A percentile compares a stretch with the other conserved stretches of the same genome.
Evolutionary conservation across 35 echinoderm and acorn worm genomes (phyloP).

Genomic region (Ophiothrix spiculata): DNA sequence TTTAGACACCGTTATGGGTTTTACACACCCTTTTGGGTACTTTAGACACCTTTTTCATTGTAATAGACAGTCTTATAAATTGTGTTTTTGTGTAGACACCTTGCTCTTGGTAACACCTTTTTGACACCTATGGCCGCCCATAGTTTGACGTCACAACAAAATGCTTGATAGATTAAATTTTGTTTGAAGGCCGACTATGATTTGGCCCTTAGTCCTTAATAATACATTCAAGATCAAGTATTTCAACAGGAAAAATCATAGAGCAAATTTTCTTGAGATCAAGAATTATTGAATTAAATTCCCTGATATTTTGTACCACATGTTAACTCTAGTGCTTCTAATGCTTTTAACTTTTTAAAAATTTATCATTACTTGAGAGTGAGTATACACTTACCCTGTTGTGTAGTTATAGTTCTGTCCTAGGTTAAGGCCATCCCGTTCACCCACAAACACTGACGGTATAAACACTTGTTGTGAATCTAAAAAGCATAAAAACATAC

Average conservation of each 20-base stretch:
- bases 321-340: neutral
- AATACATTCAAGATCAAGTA: neutral
- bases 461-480: conserved; percentile 10
- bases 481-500: neutral
- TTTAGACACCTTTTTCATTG: no score
- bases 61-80: no score
- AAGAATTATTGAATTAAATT: neutral
- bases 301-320: neutral
- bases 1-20: no score
- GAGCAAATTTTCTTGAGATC: neutral
- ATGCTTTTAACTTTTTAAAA: neutral
- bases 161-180: no score
- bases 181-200: no score
- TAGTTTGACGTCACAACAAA: no score
- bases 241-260: neutral
- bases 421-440: neutral
- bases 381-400: conserved; percentile 37
- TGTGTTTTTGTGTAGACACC: no score
- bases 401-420: conserved; percentile 25
- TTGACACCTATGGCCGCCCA: no score
- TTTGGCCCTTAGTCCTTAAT: neutral
- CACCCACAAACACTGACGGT: conserved; percentile 53
- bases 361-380: neutral
- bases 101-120: no score
- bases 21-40: no score